Percentiles rank a stretch among this genome's conserved stretches.
phyloP scores from a whole-genome alignment of 2,797 vertebrate genomes.

The Chaunax sp. region DNA sequence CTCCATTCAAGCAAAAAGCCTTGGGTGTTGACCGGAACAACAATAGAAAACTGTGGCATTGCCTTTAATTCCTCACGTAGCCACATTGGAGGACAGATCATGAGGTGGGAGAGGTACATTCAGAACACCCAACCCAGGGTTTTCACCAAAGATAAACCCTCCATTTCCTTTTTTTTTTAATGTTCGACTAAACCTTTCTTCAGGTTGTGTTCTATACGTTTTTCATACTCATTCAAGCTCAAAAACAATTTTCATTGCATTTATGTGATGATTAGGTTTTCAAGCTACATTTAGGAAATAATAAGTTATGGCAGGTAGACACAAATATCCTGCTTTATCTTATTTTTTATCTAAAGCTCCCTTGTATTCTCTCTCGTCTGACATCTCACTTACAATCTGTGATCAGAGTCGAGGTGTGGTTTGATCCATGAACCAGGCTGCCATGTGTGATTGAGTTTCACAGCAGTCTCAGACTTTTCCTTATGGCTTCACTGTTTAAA shows the following conservation, averaged over 20 bases:
- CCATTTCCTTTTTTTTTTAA: slow-evolving; percentile 60
- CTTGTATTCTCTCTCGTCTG: slow-evolving; percentile 31
- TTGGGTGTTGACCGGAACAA: slow-evolving; percentile 47
- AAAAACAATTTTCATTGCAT: not conserved
- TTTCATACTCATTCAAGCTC: not conserved
- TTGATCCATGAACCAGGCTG: slow-evolving; percentile 82
- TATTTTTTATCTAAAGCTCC: slow-evolving; percentile 35
- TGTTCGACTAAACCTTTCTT: slow-evolving; percentile 10
- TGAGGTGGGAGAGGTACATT: slow-evolving; percentile 54
- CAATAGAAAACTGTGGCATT: slow-evolving; percentile 37
- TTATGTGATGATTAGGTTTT: not conserved
- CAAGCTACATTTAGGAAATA: slow-evolving; percentile 1
- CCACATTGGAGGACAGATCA: slow-evolving; percentile 42
- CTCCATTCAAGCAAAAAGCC: slow-evolving; percentile 42
- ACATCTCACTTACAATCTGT: slow-evolving; percentile 55
- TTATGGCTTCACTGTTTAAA: slow-evolving; percentile 72
- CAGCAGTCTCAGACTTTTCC: slow-evolving; percentile 66
- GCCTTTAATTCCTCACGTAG: slow-evolving; percentile 73
- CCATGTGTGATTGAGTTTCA: slow-evolving; percentile 84
- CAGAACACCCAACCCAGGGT: slow-evolving; percentile 30
- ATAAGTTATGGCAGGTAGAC: not conserved
- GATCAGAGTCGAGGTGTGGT: slow-evolving; percentile 74
- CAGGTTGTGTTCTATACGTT: slow-evolving; percentile 8
- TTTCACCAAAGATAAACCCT: slow-evolving; percentile 52
- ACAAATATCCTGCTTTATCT: slow-evolving; percentile 5